Evolutionary conservation across 2,888 invertebrate genomes (phyloP).

Genomic region (Diadegma fenestrale): DNA sequence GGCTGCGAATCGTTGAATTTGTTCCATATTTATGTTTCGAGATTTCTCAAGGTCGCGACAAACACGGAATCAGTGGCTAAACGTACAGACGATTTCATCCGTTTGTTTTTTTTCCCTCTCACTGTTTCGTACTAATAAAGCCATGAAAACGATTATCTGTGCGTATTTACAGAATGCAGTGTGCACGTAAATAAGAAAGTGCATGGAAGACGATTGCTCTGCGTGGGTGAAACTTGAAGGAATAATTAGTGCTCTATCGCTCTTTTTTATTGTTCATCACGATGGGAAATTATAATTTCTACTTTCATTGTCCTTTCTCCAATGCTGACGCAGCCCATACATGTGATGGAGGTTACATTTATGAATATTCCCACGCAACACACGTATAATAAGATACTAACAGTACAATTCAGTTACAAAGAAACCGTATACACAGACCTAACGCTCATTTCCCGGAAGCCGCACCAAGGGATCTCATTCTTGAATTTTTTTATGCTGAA

Average conservation of each 20-base stretch:
- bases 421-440: background rate
- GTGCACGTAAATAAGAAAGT: slow-evolving; percentile 26
- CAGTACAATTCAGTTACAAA: slow-evolving; percentile 2
- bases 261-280: slow-evolving; percentile 10
- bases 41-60: background rate
- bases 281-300: slow-evolving; percentile 57
- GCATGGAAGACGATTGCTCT: slow-evolving; percentile 23
- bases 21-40: background rate
- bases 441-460: slow-evolving; percentile 3
- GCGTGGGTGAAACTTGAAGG: slow-evolving; percentile 40
- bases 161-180: background rate
- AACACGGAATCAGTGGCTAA: background rate
- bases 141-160: background rate
- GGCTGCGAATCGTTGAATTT: background rate
- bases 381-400: background rate
- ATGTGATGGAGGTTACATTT: slow-evolving; percentile 15
- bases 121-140: background rate
- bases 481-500: background rate
- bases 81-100: background rate
- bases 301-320: slow-evolving; percentile 55
- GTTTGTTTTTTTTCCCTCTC: background rate
- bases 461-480: background rate
- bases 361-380: slow-evolving; percentile 28
- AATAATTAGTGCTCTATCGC: slow-evolving; percentile 28
- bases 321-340: background rate